phyloP scores from a whole-genome alignment of 2,888 invertebrate species.

The Phasia obesa region DNA sequence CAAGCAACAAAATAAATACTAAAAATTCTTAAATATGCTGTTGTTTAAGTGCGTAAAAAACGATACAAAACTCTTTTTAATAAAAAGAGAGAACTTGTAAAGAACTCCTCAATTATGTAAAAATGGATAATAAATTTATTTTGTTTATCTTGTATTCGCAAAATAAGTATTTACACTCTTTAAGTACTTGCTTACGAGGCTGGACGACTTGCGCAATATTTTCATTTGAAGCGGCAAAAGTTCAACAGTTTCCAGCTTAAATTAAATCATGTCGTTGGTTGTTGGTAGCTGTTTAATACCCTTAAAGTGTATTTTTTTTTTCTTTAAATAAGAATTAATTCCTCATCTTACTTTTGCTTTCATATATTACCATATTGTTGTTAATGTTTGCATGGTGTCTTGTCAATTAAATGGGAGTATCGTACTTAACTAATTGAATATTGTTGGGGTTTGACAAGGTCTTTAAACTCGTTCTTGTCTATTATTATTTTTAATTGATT shows the following conservation, averaged over 20 bases:
- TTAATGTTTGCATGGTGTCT: slow-evolving; percentile 29
- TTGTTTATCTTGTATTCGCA: background rate
- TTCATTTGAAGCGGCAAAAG: slow-evolving; percentile 19
- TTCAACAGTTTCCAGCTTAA: slow-evolving; percentile 54
- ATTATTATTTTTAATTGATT: slow-evolving; percentile 6
- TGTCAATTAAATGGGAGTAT: slow-evolving; percentile 46
- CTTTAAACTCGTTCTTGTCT: slow-evolving; percentile 18
- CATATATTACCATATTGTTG: background rate
- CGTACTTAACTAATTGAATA: slow-evolving; percentile 28
- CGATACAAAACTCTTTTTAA: background rate
- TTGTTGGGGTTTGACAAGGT: background rate
- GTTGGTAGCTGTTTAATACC: background rate
- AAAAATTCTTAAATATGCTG: background rate
- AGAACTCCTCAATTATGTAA: background rate
- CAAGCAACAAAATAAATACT: background rate
- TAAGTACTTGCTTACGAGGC: background rate
- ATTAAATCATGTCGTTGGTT: slow-evolving; percentile 42
- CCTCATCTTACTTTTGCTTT: slow-evolving; percentile 8
- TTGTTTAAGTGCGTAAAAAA: background rate
- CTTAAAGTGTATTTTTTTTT: too few relatives aligned
- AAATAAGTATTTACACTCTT: slow-evolving; percentile 14
- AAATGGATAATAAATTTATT: slow-evolving; percentile 10
- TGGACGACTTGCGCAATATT: slow-evolving; percentile 1
- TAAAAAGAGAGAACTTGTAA: background rate
- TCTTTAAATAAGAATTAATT: slow-evolving; percentile 5